Conservation (phyloP, 2,113 vertebrate species). For the Centrocercus urophasianus region DNA sequence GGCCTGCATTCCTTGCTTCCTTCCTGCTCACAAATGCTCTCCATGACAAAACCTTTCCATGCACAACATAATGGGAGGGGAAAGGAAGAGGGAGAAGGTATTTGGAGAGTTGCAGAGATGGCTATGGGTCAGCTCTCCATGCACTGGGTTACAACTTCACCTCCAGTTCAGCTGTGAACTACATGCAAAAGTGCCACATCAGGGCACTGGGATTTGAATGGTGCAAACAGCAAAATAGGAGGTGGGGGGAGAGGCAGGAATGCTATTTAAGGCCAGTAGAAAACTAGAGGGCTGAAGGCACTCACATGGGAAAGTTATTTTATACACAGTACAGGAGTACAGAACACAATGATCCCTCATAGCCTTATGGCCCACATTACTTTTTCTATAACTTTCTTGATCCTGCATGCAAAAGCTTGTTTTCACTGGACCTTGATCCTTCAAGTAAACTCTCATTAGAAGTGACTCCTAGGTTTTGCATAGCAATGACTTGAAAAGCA, state of each 20-base stretch:
- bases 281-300: background rate
- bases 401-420: background rate
- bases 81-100: background rate
- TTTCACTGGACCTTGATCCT: background rate
- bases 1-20: background rate
- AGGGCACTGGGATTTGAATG: background rate
- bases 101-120: background rate
- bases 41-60: constrained; percentile 40
- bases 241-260: too few species aligned
- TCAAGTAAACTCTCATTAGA: background rate
- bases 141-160: rapidly evolving
- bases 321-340: background rate
- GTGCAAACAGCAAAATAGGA: background rate
- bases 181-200: background rate
- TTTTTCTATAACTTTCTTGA: background rate
- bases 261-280: rapidly evolving
- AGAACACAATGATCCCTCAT: background rate
- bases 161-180: background rate
- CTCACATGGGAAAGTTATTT: background rate
- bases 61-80: background rate
- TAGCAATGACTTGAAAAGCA: background rate
- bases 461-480: background rate
- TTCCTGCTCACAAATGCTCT: constrained; percentile 17
- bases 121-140: background rate
- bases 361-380: background rate